phyloP scores from a whole-genome alignment of 2,888 invertebrate genomes.

The Mayetiola destructor region DNA sequence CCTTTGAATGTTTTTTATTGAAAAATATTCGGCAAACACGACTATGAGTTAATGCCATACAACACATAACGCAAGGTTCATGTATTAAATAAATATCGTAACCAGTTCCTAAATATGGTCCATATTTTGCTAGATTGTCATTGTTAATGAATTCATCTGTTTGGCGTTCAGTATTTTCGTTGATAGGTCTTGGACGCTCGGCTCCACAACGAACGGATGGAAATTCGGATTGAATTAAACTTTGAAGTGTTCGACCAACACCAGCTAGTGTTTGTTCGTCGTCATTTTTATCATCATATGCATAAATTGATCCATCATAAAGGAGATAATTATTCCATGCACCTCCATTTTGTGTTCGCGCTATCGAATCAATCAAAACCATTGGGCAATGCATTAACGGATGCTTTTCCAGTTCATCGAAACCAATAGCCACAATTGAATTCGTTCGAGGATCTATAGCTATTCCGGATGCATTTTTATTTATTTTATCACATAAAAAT shows the following conservation, averaged over 20 bases:
- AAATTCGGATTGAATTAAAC: conserved; percentile 32
- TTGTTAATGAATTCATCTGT: not conserved
- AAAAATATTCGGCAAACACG: conserved; percentile 71
- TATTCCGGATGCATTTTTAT: conserved; percentile 36
- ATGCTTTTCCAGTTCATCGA: conserved; percentile 41
- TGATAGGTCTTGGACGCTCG: conserved; percentile 19
- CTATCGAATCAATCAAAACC: conserved; percentile 73
- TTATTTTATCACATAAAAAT: conserved; percentile 26
- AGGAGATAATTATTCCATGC: conserved; percentile 38
- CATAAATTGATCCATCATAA: conserved; percentile 15
- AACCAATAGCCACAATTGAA: conserved; percentile 52
- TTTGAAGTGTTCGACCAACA: conserved; percentile 30
- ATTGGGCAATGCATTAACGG: conserved; percentile 73
- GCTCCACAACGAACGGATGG: conserved; percentile 37
- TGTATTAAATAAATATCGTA: conserved; percentile 67
- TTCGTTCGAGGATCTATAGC: conserved; percentile 58
- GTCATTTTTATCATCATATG: conserved; percentile 24
- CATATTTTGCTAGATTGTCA: conserved; percentile 22
- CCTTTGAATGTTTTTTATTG: conserved; percentile 39
- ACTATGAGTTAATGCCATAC: conserved; percentile 92
- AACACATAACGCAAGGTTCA: conserved; percentile 90
- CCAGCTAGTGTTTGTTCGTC: conserved; percentile 26
- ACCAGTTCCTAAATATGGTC: conserved; percentile 74
- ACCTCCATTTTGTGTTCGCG: conserved; percentile 67
- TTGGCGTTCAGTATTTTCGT: not conserved